Base-by-base conservation (phyloP, 2,888 invertebrate genomes). In the Scrobipalpa costella region DNA sequence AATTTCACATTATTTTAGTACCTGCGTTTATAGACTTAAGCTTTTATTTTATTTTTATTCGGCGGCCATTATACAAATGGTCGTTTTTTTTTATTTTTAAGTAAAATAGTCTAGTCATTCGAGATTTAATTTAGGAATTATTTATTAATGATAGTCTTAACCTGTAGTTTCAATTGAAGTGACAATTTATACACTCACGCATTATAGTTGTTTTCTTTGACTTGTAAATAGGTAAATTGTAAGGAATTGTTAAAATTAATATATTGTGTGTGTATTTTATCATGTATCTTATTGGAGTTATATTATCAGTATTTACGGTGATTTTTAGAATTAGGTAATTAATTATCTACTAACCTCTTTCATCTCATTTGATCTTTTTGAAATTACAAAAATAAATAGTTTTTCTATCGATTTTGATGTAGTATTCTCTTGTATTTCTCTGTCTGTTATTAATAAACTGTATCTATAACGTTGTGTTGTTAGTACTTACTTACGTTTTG, bases 181-280 rank as follows among this genome's bases (percentile, higher is more conserved):
- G 71, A 70, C 27, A 27, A 27, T 27, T 27, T 68, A 27, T 66
- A 68, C 68, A 47, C 21, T 6, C 9, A 34, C 34, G 38, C 50
- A 50, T 34, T 8, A 36, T 57, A 62, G 64, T 63, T 65, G 60
- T 62, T 63, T 66, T 61, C 19, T 63, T 47, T 47, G 33, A 61
- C 44, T 61, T 44, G 21, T 57, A 47, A 61, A 59, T 67, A 63
- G 38, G 64, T 64, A 60, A 72, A 81, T 77, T 67, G 70, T 83
- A 83, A 83, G 81, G 47, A 77, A 74, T 82, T 83, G 82, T 85
- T 84, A 83, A 76, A 72, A 75, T 80, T 74, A 76, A 81, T 74
- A 81, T 74, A 75, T 82, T 82, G 49, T 80, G 76, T 72, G 73
- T 77, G 79, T 82, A 79, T 77, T 81, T 81, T 77, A 77, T 77